Conservation (phyloP, 2,797 vertebrate genomes). For the Meriones psammophilus region DNA sequence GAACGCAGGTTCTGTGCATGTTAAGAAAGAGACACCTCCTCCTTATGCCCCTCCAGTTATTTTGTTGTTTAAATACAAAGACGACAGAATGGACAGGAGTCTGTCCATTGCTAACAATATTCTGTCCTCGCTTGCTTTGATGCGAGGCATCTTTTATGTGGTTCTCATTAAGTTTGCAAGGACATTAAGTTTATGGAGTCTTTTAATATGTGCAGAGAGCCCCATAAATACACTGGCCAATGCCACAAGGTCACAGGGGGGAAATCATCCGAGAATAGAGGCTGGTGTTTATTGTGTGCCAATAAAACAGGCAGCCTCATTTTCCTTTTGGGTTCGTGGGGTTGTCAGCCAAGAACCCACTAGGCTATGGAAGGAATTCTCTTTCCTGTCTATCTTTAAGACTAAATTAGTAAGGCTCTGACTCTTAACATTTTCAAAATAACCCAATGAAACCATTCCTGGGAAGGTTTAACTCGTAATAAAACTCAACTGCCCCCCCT, state of each 20-base stretch:
- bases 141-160: slow-evolving; percentile 58
- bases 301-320: slow-evolving; percentile 55
- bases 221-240: background rate
- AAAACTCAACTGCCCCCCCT: background rate
- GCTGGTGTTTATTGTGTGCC: slow-evolving; percentile 30
- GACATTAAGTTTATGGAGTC: slow-evolving; percentile 61
- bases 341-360: slow-evolving; percentile 21
- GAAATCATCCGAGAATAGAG: background rate
- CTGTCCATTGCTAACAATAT: background rate
- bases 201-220: slow-evolving; percentile 60
- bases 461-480: slow-evolving; percentile 45
- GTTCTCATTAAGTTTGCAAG: slow-evolving; percentile 65
- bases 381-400: slow-evolving; percentile 35
- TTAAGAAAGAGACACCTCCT: background rate
- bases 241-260: slow-evolving; percentile 3
- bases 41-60: background rate
- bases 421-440: slow-evolving; percentile 49
- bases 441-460: slow-evolving; percentile 7
- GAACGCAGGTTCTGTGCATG: background rate
- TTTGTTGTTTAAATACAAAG: slow-evolving; percentile 49
- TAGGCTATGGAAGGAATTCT: slow-evolving; percentile 19
- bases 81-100: slow-evolving; percentile 12
- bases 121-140: slow-evolving; percentile 37
- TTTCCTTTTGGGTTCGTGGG: slow-evolving; percentile 46
- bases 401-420: slow-evolving; percentile 27